These are phyloP conservation scores for Coilia nasus DNA, from an alignment of 2,797 vertebrate genomes.

Conservation along the genomic window DNA sequence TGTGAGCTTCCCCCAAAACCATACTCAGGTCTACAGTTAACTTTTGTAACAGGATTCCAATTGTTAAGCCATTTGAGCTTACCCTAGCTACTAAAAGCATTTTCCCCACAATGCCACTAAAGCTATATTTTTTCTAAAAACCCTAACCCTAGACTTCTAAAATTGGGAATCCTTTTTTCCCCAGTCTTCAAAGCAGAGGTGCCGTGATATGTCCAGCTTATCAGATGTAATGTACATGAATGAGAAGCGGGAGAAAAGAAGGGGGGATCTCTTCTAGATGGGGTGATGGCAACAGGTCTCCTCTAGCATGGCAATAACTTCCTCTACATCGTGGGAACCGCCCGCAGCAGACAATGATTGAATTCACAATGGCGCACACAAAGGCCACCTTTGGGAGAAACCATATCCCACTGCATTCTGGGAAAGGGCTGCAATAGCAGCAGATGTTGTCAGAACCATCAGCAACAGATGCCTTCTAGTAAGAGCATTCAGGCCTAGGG, in stretches of 20 bases:
- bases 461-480: conserved; percentile 88
- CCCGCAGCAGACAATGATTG: conserved; percentile 86
- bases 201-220: background rate
- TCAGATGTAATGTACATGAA: conserved; percentile 10
- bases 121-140: background rate
- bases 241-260: conserved; percentile 55
- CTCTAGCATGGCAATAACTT: conserved; percentile 69
- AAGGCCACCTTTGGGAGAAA: conserved; percentile 93
- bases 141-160: background rate
- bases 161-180: no score
- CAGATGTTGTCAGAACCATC: conserved; percentile 90
- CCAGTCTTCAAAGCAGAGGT: background rate
- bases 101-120: background rate
- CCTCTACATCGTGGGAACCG: conserved; percentile 90
- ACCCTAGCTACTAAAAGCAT: background rate
- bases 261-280: conserved; percentile 47
- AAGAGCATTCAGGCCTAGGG: conserved; percentile 71
- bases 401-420: conserved; percentile 86
- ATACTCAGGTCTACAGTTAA: conserved; percentile 35
- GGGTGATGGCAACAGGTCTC: conserved; percentile 62
- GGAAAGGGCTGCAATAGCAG: conserved; percentile 90
- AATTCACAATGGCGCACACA: conserved; percentile 88
- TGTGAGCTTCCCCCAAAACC: conserved; percentile 13
- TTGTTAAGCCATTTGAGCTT: background rate
- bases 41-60: background rate